Base-by-base conservation (phyloP, 2,797 vertebrate genomes). In the Graptemys geographica region DNA sequence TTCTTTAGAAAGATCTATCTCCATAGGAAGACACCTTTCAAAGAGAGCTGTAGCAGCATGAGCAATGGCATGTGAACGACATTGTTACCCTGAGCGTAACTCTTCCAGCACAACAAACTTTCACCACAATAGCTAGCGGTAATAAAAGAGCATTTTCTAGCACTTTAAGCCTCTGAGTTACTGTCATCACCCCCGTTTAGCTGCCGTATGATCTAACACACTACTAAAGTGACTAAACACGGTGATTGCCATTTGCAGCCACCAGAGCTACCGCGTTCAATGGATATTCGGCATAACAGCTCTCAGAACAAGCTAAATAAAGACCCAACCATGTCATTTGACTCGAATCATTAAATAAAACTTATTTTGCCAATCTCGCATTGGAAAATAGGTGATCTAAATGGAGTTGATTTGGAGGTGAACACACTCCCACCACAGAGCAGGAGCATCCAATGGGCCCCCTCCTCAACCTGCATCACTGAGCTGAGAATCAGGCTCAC, bases 331-430 rank as follows among this genome's bases (percentile, higher is more conserved):
- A 15, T 62, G 57, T 2, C 0, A 0, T n/a, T 65, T 41, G 79
- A 31, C 81, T 3, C 5, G 25, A 5, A 41, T 11, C 1, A 0
- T 18, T 21, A 0, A 2, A 1, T 21, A 25, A 0, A 0, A 8
- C 3, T 1, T 2, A 0, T 49, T 79, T 69, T 33, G 11, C 31
- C 55, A n/a, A 0, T 21, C 37, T 76, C 2, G 4, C 1, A 0
- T 7, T 0, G 0, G 21, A 4, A 33, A 41, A 41, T 15, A 69
- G 51, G 49, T 0, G 2, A 74, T 18, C 1, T 33, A 0, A 2
- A 10, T 0, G 0, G 23, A 7, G 74, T 28, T 3, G 44, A 4
- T 11, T 15, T 25, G 37, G 37, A 49, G 49, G 81, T 19, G 0
- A 1, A 49, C 23, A 49, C 5, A 16, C 47, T 16, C 27, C 3